A percentile compares a stretch with the other conserved stretches of the same genome.
phyloP scores from a whole-genome alignment of 2,888 invertebrate species.

The Heteromyza rotundicornis region DNA sequence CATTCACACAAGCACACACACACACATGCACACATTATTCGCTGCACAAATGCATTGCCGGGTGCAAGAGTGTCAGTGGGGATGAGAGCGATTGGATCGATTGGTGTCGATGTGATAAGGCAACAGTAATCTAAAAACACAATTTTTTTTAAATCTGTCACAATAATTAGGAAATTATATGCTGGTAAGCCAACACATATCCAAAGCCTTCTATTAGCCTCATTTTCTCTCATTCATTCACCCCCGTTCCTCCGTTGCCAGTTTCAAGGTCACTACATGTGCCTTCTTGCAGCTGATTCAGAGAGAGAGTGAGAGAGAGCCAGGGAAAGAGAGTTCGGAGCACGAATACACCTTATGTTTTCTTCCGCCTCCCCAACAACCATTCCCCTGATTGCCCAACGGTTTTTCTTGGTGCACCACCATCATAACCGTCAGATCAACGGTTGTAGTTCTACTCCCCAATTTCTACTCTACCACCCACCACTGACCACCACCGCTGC shows the following conservation, averaged over 20 bases:
- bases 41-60: no score
- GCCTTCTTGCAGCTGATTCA: no score
- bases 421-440: not conserved
- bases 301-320: no score
- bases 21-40: not conserved
- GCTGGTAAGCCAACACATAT: not conserved
- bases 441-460: not conserved
- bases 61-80: no score
- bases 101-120: not conserved
- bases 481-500: no score
- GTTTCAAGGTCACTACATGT: constrained; percentile 17
- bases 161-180: not conserved
- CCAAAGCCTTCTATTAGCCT: not conserved
- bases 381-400: no score
- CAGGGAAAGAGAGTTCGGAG: no score
- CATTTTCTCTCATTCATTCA: not conserved
- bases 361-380: no score
- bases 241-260: not conserved
- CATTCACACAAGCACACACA: constrained; percentile 10
- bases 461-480: not conserved
- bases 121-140: not conserved
- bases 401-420: not conserved
- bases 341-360: no score
- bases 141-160: not conserved
- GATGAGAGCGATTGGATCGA: no score